Evolutionary conservation across 2,797 vertebrate species (phyloP).

Genomic region (Graptemys geographica): DNA sequence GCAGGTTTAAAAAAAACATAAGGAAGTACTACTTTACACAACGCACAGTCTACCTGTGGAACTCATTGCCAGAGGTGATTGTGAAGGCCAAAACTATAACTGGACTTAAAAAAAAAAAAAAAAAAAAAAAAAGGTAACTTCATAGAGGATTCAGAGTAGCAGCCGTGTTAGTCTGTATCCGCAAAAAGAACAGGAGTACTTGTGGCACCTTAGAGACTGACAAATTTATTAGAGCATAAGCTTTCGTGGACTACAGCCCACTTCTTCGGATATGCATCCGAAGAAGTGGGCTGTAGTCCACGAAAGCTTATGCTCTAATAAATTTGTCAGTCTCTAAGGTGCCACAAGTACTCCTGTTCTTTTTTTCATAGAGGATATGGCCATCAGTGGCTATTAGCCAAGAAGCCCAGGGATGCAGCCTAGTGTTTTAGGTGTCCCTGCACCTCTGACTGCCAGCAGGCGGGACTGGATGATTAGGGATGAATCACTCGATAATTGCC

Average conservation of each 20-base stretch:
- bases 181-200: no score
- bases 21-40: background rate
- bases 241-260: no score
- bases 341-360: no score
- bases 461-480: background rate
- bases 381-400: background rate
- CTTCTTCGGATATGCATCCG: no score
- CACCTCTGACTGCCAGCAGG: no score
- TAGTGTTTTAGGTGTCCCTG: background rate
- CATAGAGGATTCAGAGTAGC: background rate
- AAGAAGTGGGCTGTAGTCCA: no score
- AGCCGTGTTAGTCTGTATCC: no score
- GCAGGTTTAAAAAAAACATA: background rate
- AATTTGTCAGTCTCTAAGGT: no score
- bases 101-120: background rate
- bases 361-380: background rate
- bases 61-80: background rate
- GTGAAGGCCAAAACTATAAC: background rate
- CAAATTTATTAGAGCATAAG: no score
- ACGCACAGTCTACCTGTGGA: background rate
- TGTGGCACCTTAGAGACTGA: no score
- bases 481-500: background rate
- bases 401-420: background rate
- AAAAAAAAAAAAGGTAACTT: background rate
- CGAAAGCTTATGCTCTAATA: no score